Evolutionary conservation across 2,888 invertebrate genomes (phyloP), one percentile per base, ranked within the genome.

Genomic region (Himalopsyche anomala): DNA sequence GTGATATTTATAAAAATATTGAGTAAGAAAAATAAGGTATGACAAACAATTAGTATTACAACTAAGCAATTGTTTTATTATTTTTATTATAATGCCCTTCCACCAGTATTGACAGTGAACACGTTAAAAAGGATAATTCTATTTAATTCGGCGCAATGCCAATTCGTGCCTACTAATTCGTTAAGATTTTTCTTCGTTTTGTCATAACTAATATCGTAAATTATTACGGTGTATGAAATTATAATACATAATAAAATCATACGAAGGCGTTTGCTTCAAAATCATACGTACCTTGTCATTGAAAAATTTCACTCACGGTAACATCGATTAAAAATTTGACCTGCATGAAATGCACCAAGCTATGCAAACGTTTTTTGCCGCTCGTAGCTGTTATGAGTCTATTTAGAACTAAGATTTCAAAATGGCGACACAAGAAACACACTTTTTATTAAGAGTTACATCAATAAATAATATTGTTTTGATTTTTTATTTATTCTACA

Each of bases 261-360:
- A 19, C 56, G 17, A 55, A 56, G 56, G 12, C 12, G 55, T 55
- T 8, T 17, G n/a, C 56, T 17, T 56, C 17, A 56, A 56, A 56
- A 56, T 4, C 56, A 0, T 62, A 19, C n/a, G 28, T 19, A 62
- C n/a, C 19, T 15, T 62, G 62, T 62, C 62, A 62, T 62, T 62
- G 62, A 62, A 38, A 40, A 80, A 36, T 17, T 79, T 4, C 36
- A 40, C 19, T 79, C 19, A 79, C 79, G 40, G 17, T 79, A 79
- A 38, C 9, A 17, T 38, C 80, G 80, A 80, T 80, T 80, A 80
- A 36, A 42, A 80, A 80, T 80, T 80, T 15, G 80, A 80, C 40
- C 80, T 80, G 80, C 80, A 80, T 80, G 80, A 80, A 80, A 42
- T 80, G 42, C 80, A 80, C 17, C 40, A n/a, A 80, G 15, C 42